These are phyloP conservation scores for Eulithis prunata DNA, from an alignment of 2,888 invertebrate species.

Conservation along the genomic window DNA sequence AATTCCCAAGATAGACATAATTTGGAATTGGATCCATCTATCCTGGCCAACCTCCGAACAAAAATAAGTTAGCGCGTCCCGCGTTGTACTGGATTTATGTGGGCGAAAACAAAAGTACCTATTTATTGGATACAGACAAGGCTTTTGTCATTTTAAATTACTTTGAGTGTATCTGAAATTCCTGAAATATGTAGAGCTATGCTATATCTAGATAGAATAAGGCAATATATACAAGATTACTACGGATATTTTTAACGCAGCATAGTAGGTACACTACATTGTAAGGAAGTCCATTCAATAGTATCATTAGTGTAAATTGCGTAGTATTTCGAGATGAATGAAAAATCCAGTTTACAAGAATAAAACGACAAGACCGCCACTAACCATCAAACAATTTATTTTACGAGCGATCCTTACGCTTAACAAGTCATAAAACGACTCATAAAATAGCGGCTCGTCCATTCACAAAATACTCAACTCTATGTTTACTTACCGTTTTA, in stretches of 20 bases:
- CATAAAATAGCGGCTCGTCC: conserved; percentile 75
- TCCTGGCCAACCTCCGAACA: conserved; percentile 78
- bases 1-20: conserved; percentile 85
- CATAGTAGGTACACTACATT: neutral
- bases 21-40: conserved; percentile 86
- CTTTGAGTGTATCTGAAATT: conserved; percentile 22
- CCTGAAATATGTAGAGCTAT: conserved; percentile 5
- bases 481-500: conserved; percentile 79
- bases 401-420: conserved; percentile 80
- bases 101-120: conserved; percentile 71
- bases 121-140: conserved; percentile 49
- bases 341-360: conserved; percentile 50
- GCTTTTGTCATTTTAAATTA: conserved; percentile 49
- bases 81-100: conserved; percentile 71
- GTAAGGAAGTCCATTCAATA: conserved; percentile 16
- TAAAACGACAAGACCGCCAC: conserved; percentile 53
- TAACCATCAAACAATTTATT: conserved; percentile 72
- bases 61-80: conserved; percentile 76
- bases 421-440: conserved; percentile 80
- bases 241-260: neutral
- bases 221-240: neutral
- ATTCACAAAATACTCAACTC: conserved; percentile 75
- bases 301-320: conserved; percentile 11
- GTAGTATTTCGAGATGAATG: conserved; percentile 45
- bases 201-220: neutral